phyloP scores from a whole-genome alignment of 2,888 invertebrate species.

The Abrostola triplasia region DNA sequence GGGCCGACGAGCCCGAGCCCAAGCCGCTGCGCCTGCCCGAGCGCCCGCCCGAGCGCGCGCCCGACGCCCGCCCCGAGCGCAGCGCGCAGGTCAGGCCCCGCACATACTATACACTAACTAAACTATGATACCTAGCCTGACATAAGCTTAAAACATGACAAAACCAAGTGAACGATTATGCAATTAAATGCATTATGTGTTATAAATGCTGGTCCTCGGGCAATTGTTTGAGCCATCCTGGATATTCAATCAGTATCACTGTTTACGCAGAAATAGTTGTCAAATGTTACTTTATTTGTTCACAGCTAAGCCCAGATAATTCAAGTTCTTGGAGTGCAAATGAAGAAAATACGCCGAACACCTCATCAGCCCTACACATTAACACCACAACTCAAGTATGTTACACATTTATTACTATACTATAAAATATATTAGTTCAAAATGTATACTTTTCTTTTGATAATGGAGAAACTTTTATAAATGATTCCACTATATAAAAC shows the following conservation, averaged over 20 bases:
- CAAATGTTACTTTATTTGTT: constrained; percentile 7
- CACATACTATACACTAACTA: background rate
- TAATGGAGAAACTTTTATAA: background rate
- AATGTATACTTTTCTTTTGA: background rate
- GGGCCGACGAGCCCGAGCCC: constrained; percentile 53
- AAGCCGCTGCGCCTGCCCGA: constrained; percentile 69
- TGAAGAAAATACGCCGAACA: constrained; percentile 74
- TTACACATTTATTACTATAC: no score
- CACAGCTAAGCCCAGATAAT: constrained; percentile 79
- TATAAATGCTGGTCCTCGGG: no score
- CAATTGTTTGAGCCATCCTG: no score
- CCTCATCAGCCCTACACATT: constrained; percentile 80
- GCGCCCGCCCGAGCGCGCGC: constrained; percentile 29
- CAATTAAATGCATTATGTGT: no score
- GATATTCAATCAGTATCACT: no score
- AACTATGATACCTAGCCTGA: no score
- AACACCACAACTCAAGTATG: constrained; percentile 84
- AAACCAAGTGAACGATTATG: no score
- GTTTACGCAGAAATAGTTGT: no score
- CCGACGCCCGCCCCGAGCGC: constrained; percentile 56
- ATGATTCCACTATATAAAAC: background rate
- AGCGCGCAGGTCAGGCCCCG: constrained; percentile 64
- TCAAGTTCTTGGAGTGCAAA: constrained; percentile 74
- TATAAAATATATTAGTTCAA: no score
- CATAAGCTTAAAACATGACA: no score